phyloP scores from a whole-genome alignment of 2,888 invertebrate genomes.

The Lasioglossum vierecki region DNA sequence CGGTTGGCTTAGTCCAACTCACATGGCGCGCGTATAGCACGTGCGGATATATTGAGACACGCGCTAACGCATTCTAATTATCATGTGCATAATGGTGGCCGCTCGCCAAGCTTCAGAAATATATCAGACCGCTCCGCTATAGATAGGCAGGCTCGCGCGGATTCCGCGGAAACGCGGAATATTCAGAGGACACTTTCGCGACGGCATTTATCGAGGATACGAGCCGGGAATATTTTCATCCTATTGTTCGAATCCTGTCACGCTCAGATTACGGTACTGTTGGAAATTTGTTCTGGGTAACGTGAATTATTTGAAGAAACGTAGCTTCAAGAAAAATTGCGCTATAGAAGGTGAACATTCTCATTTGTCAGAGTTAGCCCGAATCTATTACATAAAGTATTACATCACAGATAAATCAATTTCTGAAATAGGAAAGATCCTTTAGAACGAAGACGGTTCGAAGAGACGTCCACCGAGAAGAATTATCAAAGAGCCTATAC shows the following conservation, averaged over 20 bases:
- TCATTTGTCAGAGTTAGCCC: not conserved
- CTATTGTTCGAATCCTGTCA: slow-evolving; percentile 18
- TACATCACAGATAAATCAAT: not conserved
- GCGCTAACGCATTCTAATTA: slow-evolving; percentile 84
- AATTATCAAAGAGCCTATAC: not conserved
- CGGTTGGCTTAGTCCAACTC: slow-evolving; percentile 57
- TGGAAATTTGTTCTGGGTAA: too few species aligned
- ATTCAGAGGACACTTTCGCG: slow-evolving; percentile 16
- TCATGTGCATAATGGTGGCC: slow-evolving; percentile 84
- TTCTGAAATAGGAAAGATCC: not conserved
- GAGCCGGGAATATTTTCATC: slow-evolving; percentile 26
- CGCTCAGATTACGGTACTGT: not conserved
- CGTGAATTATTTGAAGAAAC: not conserved
- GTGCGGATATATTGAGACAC: slow-evolving; percentile 84
- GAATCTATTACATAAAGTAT: not conserved
- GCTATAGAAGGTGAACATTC: not conserved
- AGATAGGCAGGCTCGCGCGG: slow-evolving; percentile 76
- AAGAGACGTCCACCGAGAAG: not conserved
- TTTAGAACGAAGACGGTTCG: not conserved
- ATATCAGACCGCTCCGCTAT: slow-evolving; percentile 80
- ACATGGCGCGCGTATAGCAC: slow-evolving; percentile 68
- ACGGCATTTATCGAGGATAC: slow-evolving; percentile 46
- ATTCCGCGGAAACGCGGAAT: slow-evolving; percentile 67
- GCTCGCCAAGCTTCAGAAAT: slow-evolving; percentile 83
- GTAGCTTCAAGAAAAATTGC: not conserved